Conservation (phyloP, 2,888 invertebrate species). For the Mythimna vitellina region DNA sequence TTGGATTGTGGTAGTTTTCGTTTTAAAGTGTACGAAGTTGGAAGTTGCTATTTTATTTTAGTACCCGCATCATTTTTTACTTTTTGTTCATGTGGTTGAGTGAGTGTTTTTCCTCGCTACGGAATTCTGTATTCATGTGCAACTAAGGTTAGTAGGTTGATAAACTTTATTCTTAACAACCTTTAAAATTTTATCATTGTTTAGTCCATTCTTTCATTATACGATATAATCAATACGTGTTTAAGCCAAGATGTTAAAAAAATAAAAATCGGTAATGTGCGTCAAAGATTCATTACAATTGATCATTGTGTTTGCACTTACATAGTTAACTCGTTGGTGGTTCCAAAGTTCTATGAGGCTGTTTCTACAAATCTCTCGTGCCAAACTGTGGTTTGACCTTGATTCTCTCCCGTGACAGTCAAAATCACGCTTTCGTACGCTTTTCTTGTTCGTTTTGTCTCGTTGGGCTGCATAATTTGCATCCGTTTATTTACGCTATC, state of each 20-base stretch:
- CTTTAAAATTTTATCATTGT: constrained; percentile 12
- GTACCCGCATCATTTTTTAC: constrained; percentile 4
- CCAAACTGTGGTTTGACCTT: constrained; percentile 51
- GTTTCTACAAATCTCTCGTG: constrained; percentile 13
- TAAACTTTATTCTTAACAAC: constrained; percentile 13
- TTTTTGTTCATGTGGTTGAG: not conserved
- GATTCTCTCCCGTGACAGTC: constrained; percentile 57
- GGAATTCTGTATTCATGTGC: constrained; percentile 29
- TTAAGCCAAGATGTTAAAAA: not conserved
- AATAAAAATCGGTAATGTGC: not conserved
- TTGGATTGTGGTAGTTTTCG: constrained; percentile 35
- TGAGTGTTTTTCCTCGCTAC: constrained; percentile 3
- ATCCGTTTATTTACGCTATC: constrained; percentile 84
- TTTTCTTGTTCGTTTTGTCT: constrained; percentile 75
- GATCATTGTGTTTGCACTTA: constrained; percentile 10
- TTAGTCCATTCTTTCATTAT: not conserved
- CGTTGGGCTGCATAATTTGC: constrained; percentile 76
- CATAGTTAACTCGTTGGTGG: not conserved
- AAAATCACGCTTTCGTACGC: constrained; percentile 73
- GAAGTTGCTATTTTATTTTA: constrained; percentile 11
- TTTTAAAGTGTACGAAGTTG: constrained; percentile 22
- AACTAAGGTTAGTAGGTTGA: constrained; percentile 33
- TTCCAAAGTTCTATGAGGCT: not conserved
- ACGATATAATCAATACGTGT: constrained; percentile 11
- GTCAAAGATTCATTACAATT: constrained; percentile 16